These are phyloP conservation scores for Sciurus vulgaris DNA, from an alignment of 2,797 vertebrate genomes.

Conservation along the genomic window DNA sequence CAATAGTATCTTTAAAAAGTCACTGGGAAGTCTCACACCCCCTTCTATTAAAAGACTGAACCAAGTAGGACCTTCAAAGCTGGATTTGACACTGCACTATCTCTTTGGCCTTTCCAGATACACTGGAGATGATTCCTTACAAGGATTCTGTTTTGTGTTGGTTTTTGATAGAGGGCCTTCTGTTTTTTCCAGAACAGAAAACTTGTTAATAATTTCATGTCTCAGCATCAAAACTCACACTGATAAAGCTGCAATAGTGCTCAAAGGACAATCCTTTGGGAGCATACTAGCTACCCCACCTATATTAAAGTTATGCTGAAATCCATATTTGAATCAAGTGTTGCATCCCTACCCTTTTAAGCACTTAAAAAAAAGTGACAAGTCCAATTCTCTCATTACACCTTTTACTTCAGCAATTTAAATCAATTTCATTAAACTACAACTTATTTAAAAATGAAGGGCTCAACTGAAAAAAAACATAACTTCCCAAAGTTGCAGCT, in stretches of 20 bases:
- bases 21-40: constrained; percentile 1
- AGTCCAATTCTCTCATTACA: neutral
- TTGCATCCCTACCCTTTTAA: neutral
- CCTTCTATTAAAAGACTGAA: constrained; percentile 56
- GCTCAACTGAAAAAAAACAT: neutral
- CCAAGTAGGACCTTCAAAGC: constrained; percentile 26
- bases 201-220: neutral
- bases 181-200: constrained; percentile 47
- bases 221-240: constrained; percentile 57
- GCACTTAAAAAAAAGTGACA: constrained; percentile 2
- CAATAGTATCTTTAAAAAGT: neutral
- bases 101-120: constrained; percentile 43
- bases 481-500: neutral
- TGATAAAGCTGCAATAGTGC: neutral
- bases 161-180: neutral
- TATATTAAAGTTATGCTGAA: neutral
- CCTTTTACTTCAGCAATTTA: neutral
- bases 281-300: neutral
- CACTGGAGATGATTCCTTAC: constrained; percentile 12
- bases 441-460: constrained; percentile 30
- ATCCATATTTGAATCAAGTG: neutral
- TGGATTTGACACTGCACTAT: constrained; percentile 37
- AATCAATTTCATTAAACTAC: constrained; percentile 3
- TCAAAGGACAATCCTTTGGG: neutral
- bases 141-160: neutral